These are phyloP conservation scores for Zoanthus sansibaricus DNA, from an alignment of 92 coral and sea anemone species.

Conservation along the genomic window DNA sequence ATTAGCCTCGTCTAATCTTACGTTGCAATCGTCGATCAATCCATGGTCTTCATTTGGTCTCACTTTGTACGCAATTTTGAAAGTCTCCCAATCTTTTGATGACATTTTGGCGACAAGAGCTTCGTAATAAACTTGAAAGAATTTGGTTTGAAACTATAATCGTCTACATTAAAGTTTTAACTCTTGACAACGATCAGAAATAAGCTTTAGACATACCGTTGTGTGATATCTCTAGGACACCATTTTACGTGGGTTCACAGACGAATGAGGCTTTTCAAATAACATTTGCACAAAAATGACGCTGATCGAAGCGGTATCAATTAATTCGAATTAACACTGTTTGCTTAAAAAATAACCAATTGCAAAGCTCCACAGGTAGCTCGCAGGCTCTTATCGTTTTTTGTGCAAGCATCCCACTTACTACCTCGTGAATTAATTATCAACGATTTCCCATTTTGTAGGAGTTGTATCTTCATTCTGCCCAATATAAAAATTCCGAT, in stretches of 20 bases:
- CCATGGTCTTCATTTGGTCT: conserved; percentile 63
- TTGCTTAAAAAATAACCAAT: no score
- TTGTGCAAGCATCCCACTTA: no score
- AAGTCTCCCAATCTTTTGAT: conserved; percentile 67
- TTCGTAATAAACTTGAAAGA: neutral
- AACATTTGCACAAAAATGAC: no score
- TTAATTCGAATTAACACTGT: no score
- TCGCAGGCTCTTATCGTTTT: no score
- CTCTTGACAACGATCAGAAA: neutral
- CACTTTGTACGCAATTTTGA: conserved; percentile 54
- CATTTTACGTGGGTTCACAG: neutral
- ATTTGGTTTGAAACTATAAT: neutral
- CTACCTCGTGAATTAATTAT: neutral
- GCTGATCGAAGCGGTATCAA: no score
- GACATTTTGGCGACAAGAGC: conserved; percentile 16
- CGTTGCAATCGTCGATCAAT: conserved; percentile 48
- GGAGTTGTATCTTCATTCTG: neutral
- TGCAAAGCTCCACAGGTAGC: no score
- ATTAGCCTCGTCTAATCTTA: conserved; percentile 37
- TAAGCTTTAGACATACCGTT: neutral
- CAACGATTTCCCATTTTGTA: neutral
- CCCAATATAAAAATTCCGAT: neutral
- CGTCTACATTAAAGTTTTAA: neutral
- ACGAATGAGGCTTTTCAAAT: no score
- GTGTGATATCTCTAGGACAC: neutral